Base-by-base conservation (phyloP, 2,797 vertebrate species). In the Pseudochirops corinnae region DNA sequence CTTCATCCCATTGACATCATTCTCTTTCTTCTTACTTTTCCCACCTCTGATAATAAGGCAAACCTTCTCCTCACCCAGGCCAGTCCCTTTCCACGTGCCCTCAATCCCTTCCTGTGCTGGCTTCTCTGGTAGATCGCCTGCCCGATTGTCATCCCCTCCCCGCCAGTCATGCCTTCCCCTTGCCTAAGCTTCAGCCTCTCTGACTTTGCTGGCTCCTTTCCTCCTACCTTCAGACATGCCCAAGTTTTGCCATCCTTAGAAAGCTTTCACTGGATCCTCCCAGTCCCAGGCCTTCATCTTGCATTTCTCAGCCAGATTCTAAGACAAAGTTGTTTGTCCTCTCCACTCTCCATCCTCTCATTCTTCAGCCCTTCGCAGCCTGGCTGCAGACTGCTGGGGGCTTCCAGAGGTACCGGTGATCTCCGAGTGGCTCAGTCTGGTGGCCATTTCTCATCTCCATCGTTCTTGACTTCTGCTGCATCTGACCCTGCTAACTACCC, bases 311-410 rank as follows among this genome's bases (percentile, higher is more conserved):
- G 29, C 12, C 58, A 62, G 60, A 33, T 67, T 92, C 92, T 57
- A 1, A 0, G 1, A 1, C 1, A 11, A 12, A 46, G 67, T 50
- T 5, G 0, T 31, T 55, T 60, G 90, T 28, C 58, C 60, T 92
- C 18, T n/a, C 18, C 26, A 13, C 16, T 56, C 57, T 39, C 29
- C 55, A 52, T 31, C 52, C 26, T 67, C 60, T n/a, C 31, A 2
- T 21, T 33, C 60, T 16, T n/a, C 29, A 62, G 60, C 13, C 60
- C 33, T n/a, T 6, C 3, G 10, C 7, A 60, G 60, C 33, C 29
- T 12, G 33, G 33, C 33, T 16, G 12, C 62, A 18, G 62, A 33
- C 58, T 31, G 11, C 29, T 60, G 60, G 26, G 31, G 31, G 13
- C 12, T 60, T 60, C 58, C 10, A 29, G 58, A 60, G 58, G 28